Evolutionary conservation across 2,797 vertebrate genomes (phyloP).

Genomic region (Leptodactylus fallax): DNA sequence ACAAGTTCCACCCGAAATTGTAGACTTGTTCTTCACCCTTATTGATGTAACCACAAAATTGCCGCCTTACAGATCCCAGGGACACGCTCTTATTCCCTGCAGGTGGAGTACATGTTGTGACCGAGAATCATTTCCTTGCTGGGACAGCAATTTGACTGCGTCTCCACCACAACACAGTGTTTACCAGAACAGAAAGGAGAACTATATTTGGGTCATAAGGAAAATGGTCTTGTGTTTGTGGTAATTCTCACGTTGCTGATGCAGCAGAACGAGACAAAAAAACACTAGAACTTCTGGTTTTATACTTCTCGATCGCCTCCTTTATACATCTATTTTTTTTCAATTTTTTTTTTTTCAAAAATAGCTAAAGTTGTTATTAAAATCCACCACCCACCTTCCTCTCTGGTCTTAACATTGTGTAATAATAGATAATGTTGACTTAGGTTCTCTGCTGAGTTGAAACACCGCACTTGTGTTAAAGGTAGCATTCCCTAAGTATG

Average conservation of each 20-base stretch:
- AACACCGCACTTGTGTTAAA: conserved; percentile 92
- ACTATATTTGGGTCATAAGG: conserved; percentile 81
- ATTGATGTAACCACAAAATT: neutral
- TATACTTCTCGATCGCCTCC: conserved; percentile 85
- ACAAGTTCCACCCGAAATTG: neutral
- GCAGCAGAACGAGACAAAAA: conserved; percentile 78
- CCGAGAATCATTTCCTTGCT: conserved; percentile 9
- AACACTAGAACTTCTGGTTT: conserved; percentile 85
- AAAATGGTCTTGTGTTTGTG: conserved; percentile 78
- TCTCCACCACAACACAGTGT: conserved; percentile 63
- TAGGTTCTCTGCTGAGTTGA: conserved; percentile 90
- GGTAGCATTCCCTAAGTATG: conserved; percentile 94
- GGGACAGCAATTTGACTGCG: neutral
- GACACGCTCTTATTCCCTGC: neutral
- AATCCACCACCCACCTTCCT: conserved; percentile 86
- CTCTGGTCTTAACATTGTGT: conserved; percentile 86
- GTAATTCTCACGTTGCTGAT: conserved; percentile 84
- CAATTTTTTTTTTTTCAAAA: conserved; percentile 75
- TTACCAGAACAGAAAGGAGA: conserved; percentile 82
- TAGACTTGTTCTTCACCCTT: neutral
- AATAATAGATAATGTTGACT: conserved; percentile 93
- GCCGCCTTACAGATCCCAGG: neutral
- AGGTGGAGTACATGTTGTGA: neutral
- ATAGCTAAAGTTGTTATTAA: conserved; percentile 85
- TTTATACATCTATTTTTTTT: conserved; percentile 67